A percentile compares a stretch with the other conserved stretches of the same genome.
Conservation (phyloP, 2,113 vertebrate genomes). For the Heptranchias perlo region DNA sequence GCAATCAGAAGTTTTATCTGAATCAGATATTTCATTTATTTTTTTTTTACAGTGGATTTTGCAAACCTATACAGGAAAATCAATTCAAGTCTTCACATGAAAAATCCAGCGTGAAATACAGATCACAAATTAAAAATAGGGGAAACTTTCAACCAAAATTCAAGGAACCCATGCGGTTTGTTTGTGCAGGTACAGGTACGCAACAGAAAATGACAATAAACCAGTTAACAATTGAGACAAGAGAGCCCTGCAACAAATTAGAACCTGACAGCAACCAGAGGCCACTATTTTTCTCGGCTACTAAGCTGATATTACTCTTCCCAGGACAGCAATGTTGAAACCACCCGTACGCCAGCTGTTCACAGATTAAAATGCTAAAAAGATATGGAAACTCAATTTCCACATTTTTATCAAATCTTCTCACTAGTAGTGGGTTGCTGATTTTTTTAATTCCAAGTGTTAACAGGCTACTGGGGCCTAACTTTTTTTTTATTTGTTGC, state of each 20-base stretch:
- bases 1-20: slow-evolving; percentile 3
- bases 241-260: not conserved
- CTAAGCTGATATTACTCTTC: not conserved
- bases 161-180: too few species aligned
- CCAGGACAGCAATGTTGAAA: not conserved
- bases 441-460: not conserved
- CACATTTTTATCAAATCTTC: not conserved
- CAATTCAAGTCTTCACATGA: not conserved
- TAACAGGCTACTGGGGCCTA: not conserved
- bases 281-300: not conserved
- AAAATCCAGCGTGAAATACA: not conserved
- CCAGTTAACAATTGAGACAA: not conserved
- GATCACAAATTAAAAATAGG: not conserved
- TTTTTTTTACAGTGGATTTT: slow-evolving; percentile 30
- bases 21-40: slow-evolving; percentile 22
- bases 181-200: not conserved
- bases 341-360: not conserved
- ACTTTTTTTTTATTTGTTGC: not conserved
- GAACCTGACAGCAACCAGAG: not conserved
- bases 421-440: not conserved
- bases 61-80: not conserved
- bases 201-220: not conserved
- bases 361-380: not conserved
- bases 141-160: not conserved
- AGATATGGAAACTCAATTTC: not conserved